Conservation (phyloP, 2,797 vertebrate genomes). For the Hipposideros larvatus region DNA sequence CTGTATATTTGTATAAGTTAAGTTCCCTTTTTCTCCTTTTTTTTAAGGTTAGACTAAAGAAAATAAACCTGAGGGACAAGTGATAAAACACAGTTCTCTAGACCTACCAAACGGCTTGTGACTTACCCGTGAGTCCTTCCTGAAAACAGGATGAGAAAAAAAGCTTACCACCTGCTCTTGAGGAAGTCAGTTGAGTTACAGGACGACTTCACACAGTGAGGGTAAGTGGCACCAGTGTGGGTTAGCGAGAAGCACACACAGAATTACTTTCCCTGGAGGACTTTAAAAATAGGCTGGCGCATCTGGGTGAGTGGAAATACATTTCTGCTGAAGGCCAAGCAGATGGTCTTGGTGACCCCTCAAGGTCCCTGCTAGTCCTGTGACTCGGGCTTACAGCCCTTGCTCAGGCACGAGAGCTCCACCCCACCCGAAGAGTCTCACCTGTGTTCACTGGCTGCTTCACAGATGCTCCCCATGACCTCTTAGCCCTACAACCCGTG, state of each 20-base stretch:
- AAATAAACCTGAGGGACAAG: neutral
- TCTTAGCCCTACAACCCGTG: neutral
- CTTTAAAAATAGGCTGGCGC: conserved; percentile 62
- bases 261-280: conserved; percentile 48
- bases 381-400: neutral
- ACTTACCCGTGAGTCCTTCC: neutral
- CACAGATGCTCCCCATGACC: neutral
- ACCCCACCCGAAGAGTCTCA: neutral
- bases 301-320: conserved; percentile 5
- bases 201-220: neutral
- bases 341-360: conserved; percentile 60
- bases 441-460: neutral
- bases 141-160: neutral
- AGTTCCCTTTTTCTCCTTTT: neutral
- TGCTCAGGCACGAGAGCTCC: neutral
- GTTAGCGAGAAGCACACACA: neutral
- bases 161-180: neutral
- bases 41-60: neutral
- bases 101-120: neutral
- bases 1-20: neutral
- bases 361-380: conserved; percentile 44
- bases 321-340: conserved; percentile 31
- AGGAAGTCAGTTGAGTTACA: neutral
- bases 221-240: neutral
- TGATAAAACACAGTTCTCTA: neutral